Percentiles rank a stretch among this genome's conserved stretches.
Evolutionary conservation across 1,140 invertebrate species (phyloP).

Genomic region (Drosophila repleta): DNA sequence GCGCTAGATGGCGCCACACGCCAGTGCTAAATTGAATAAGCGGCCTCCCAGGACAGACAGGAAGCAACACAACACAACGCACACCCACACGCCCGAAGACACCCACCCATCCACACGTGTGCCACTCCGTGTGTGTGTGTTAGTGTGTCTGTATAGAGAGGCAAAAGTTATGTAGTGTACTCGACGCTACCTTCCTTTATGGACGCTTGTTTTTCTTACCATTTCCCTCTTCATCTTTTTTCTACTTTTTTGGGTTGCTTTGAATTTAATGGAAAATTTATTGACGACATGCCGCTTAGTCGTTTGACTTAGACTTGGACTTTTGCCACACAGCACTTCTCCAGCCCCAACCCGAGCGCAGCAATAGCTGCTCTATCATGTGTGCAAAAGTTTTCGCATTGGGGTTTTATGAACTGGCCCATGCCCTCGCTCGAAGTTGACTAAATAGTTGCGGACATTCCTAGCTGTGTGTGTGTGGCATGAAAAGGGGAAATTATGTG

Average conservation of each 20-base stretch:
- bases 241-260: slow-evolving; percentile 73
- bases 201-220: slow-evolving; percentile 57
- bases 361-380: slow-evolving; percentile 58
- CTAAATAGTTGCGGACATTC: slow-evolving; percentile 53
- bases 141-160: slow-evolving; percentile 29
- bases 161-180: slow-evolving; percentile 78
- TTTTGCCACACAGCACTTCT: slow-evolving; percentile 60
- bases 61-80: slow-evolving; percentile 72
- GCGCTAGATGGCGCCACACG: slow-evolving; percentile 78
- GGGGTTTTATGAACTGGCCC: slow-evolving; percentile 63
- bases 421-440: slow-evolving; percentile 58
- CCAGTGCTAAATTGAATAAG: slow-evolving; percentile 75
- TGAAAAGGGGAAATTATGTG: slow-evolving; percentile 2
- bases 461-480: slow-evolving; percentile 31
- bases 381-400: slow-evolving; percentile 72
- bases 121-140: neutral
- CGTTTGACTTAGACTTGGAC: slow-evolving; percentile 77
- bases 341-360: neutral
- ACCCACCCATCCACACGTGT: slow-evolving; percentile 19
- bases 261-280: slow-evolving; percentile 82
- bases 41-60: slow-evolving; percentile 62
- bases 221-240: slow-evolving; percentile 38
- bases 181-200: slow-evolving; percentile 70
- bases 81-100: slow-evolving; percentile 29
- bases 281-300: slow-evolving; percentile 81